Base-by-base conservation (phyloP, 2,797 vertebrate species). In the Distichodus sexfasciatus region DNA sequence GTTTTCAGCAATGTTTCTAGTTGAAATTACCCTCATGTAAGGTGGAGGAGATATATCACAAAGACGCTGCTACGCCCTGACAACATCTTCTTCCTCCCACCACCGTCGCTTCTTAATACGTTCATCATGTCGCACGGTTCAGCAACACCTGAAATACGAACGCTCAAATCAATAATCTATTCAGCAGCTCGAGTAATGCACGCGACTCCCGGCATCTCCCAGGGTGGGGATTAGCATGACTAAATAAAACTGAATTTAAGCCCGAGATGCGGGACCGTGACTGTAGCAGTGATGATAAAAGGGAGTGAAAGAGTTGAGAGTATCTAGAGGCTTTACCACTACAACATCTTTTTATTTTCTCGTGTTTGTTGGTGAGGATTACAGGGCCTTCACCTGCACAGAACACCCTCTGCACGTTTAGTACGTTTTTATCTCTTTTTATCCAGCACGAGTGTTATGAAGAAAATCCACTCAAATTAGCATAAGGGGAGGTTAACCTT, bases 161-260 rank as follows among this genome's bases (percentile, higher is more conserved):
- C 43, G 28, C 21, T n/a, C 38, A 68, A n/a, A 79, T 76, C 74
- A 64, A 76, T 71, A 57, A 67, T 66, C 63, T 61, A 65, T 71
- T 36, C 40, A 54, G 50, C 36, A n/a, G 44, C 53, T 59, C 54
- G 73, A 47, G 44, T 35, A 76, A 57, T 59, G 24, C 10, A 35
- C 64, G 61, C 51, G 44, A 24, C 23, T 28, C 43, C 10, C 3
- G 15, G 28, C 50, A 48, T 69, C 60, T 69, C 28, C 19, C 33
- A 50, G 28, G 55, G 48, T 60, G 47, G 46, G 50, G 31, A 53
- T 72, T 28, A 17, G 24, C 29, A 28, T 15, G 41, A 48, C 29
- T 50, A 33, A 50, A 72, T 35, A 59, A 60, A 74, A 44, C 41
- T 38, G 59, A 66, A 71, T 55, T 69, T 40, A 74, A 68, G 46